Evolutionary conservation across 2,797 vertebrate genomes (phyloP), one percentile per base, ranked within the genome.

Genomic region (Pterois miles): DNA sequence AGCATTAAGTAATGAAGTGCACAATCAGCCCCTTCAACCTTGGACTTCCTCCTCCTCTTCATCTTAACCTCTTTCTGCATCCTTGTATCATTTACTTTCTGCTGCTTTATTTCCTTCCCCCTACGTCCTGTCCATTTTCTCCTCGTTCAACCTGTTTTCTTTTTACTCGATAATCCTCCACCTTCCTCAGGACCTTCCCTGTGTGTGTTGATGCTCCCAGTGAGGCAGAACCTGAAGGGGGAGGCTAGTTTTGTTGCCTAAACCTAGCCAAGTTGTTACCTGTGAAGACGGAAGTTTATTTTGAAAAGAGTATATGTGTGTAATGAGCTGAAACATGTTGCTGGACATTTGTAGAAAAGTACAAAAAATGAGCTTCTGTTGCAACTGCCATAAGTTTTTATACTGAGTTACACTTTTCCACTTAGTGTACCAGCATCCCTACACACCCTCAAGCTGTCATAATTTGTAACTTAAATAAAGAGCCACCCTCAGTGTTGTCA

Each of bases 161-260:
- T 68, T 53, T 69, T 69, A 50, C 48, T 31, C 46, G 23, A 6
- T 73, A 73, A 78, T 72, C 68, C 29, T 52, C 6, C 23, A 1
- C 23, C 25, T 66, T 76, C 76, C 78, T 14, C 22, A 13, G 78
- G 73, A 71, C 22, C 27, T 59, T 16, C 16, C 50, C 40, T 57
- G 11, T 38, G 43, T 52, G 63, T 58, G 70, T 20, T 64, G 34
- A 25, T 77, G 72, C 64, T 67, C 50, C 33, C 73, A 68, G 60
- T 60, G 57, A 63, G 72, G 73, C 56, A 66, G 34, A 87, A 83
- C 73, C 5, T 79, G 57, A 75, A 66, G 81, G 74, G 38, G 74
- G 78, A 86, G 63, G 59, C 54, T 40, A 40, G 13, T 40, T 40
- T 40, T 40, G 38, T 40, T 40, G 38, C 38, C 38, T 40, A 40